A percentile compares a stretch with the other conserved stretches of the same genome.
phyloP scores from a whole-genome alignment of 2,113 vertebrate genomes.

The Labeo catla region DNA sequence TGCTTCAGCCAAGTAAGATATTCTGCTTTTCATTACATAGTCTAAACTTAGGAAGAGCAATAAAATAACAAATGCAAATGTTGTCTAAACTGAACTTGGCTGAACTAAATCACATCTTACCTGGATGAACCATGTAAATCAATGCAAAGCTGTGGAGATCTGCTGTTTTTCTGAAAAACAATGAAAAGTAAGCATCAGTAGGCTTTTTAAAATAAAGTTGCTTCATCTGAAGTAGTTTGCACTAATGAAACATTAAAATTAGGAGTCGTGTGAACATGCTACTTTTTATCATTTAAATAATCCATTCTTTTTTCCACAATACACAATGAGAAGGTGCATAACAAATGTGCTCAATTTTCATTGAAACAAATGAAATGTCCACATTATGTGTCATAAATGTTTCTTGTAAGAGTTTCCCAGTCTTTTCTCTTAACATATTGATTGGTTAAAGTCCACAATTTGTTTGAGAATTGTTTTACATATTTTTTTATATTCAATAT shows the following conservation, averaged over 20 bases:
- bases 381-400: neutral
- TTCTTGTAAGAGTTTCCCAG: neutral
- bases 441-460: neutral
- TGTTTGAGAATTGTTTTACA: neutral
- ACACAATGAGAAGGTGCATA: neutral
- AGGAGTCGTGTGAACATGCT: neutral
- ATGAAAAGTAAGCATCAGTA: neutral
- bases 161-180: neutral
- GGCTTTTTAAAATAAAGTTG: neutral
- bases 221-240: neutral
- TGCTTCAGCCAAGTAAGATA: neutral
- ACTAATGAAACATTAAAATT: neutral
- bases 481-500: neutral
- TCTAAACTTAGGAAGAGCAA: neutral
- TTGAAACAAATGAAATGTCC: neutral
- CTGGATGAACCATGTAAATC: neutral
- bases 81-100: neutral
- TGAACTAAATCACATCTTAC: neutral
- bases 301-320: neutral
- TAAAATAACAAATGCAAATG: neutral
- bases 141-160: neutral
- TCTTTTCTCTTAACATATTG: neutral
- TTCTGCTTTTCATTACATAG: neutral
- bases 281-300: too few species aligned
- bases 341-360: neutral